Conservation (phyloP, 2,888 invertebrate species). For the Dynastes grantii region DNA sequence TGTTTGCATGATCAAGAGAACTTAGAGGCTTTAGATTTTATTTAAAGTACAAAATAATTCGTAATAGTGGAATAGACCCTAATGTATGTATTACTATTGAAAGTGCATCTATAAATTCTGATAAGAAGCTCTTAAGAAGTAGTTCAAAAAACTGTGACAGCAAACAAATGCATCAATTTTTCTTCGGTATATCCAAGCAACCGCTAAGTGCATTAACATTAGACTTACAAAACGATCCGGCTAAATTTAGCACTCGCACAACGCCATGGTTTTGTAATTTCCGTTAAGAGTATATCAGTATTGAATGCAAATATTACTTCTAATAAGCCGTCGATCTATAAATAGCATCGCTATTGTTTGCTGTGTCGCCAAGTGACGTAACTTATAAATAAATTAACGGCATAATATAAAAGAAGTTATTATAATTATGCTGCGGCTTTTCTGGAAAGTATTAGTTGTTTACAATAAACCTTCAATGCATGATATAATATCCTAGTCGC, state of each 20-base stretch:
- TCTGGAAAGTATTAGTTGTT: neutral
- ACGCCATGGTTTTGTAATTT: constrained; percentile 12
- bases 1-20: too few species aligned
- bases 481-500: too few species aligned
- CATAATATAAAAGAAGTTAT: neutral
- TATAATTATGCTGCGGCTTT: neutral
- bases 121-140: neutral
- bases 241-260: constrained; percentile 13
- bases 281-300: constrained; percentile 25
- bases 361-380: constrained; percentile 4
- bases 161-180: too few species aligned
- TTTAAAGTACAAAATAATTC: too few species aligned
- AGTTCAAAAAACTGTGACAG: neutral
- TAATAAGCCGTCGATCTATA: constrained; percentile 30
- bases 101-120: too few species aligned
- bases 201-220: neutral
- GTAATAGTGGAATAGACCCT: too few species aligned
- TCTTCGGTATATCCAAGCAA: too few species aligned
- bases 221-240: neutral
- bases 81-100: too few species aligned
- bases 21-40: too few species aligned
- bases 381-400: constrained; percentile 4
- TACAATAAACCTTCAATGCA: too few species aligned
- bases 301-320: constrained; percentile 32
- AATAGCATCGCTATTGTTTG: constrained; percentile 27